phyloP scores from a whole-genome alignment of 2,888 invertebrate genomes.

The Branchinecta sandiegonensis region DNA sequence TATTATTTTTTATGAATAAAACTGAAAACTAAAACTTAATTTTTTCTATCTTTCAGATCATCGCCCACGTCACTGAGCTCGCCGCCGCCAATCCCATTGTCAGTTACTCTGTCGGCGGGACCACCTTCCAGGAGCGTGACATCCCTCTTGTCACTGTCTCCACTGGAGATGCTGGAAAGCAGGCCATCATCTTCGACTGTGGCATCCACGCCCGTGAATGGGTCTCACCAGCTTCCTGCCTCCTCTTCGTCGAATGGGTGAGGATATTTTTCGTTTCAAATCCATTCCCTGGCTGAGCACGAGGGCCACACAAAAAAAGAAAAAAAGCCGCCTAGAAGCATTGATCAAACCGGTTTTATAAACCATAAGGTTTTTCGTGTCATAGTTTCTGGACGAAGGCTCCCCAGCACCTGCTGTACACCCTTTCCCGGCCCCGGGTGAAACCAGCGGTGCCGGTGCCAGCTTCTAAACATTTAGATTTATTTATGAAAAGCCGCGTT shows the following conservation, averaged over 20 bases:
- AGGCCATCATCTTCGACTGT: slow-evolving; percentile 30
- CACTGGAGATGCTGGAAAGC: slow-evolving; percentile 25
- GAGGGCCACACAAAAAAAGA: too few species aligned
- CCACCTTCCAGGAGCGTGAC: slow-evolving; percentile 27
- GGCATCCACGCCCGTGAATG: slow-evolving; percentile 38
- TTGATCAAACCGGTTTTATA: too few species aligned
- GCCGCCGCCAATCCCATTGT: slow-evolving; percentile 24
- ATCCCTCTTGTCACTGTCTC: slow-evolving; percentile 26
- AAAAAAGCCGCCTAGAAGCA: too few species aligned
- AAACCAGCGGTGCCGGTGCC: too few species aligned
- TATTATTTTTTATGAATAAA: too few species aligned
- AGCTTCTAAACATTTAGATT: too few species aligned
- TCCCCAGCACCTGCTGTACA: neutral
- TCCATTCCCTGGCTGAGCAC: neutral
- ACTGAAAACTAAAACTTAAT: too few species aligned
- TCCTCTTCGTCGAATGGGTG: slow-evolving; percentile 27
- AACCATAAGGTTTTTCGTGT: neutral
- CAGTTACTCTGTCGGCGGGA: slow-evolving; percentile 25
- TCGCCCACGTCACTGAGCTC: slow-evolving; percentile 24
- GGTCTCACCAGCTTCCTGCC: slow-evolving; percentile 33
- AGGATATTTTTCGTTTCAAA: neutral
- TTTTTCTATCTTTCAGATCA: slow-evolving; percentile 21
- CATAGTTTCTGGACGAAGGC: neutral
- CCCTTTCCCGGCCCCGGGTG: too few species aligned
- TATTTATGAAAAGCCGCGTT: too few species aligned